Evolutionary conservation across 2,113 vertebrate species (phyloP).

Genomic region (Aramus guarauna): DNA sequence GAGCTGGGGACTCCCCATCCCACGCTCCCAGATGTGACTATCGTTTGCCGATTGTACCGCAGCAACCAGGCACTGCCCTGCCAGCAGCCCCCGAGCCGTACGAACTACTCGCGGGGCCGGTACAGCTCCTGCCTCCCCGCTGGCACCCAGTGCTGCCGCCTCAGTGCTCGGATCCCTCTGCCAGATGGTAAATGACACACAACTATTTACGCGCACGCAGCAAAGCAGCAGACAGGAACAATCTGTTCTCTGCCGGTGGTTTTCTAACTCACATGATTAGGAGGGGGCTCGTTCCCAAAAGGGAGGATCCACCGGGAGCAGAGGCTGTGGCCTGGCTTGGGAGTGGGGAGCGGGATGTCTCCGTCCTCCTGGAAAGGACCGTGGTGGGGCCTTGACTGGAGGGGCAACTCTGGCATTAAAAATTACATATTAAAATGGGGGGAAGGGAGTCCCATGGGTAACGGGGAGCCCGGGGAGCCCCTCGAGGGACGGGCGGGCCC

Average conservation of each 20-base stretch:
- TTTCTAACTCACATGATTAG: not conserved
- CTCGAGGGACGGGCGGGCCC: not conserved
- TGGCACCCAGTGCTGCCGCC: not conserved
- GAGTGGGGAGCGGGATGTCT: not conserved
- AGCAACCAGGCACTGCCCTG: not conserved
- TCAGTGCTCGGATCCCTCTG: not conserved
- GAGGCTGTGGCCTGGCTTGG: not conserved
- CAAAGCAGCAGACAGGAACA: not conserved
- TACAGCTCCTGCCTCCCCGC: not conserved
- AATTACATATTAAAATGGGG: not conserved
- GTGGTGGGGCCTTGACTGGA: not conserved
- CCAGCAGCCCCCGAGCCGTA: not conserved
- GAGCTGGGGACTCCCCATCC: no score
- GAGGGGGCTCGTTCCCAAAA: not conserved
- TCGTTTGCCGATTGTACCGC: rapidly evolving
- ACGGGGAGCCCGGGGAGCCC: not conserved
- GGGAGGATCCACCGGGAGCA: not conserved
- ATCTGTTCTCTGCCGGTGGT: not conserved
- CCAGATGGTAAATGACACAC: not conserved
- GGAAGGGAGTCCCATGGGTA: not conserved
- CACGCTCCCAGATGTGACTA: not conserved
- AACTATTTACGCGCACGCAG: not conserved
- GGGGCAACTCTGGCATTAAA: not conserved
- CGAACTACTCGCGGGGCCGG: not conserved
- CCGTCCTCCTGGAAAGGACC: not conserved